Base-by-base conservation (phyloP, 2,888 invertebrate genomes). In the Micoletzkya japonica region DNA sequence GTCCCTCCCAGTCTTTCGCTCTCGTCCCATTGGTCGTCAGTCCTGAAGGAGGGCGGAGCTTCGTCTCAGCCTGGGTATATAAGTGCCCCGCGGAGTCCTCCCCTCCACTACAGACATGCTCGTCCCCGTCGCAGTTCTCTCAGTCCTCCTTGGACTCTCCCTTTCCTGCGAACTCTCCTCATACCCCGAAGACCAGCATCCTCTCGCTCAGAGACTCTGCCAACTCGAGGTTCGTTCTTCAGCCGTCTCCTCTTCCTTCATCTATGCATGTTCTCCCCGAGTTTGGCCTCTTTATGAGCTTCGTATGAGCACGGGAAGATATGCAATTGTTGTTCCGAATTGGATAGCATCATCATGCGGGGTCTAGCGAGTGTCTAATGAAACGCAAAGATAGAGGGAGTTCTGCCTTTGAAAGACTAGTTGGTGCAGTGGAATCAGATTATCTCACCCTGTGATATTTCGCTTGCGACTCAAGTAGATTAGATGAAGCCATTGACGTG, bases 121-220 rank as follows among this genome's bases (percentile, higher is more conserved):
- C 26, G 54, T 24, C 32, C 36, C 64, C 6, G 10, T 54, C 26
- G 54, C 39, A 0, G n/a, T 63, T 17, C 17, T 63, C 2, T 50
- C 50, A 1, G 49, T 63, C n/a, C 32, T 50, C 7, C 49, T 36
- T 2, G 63, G 49, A 30, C 20, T 26, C 24, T 30, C 28, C 0
- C 50, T 63, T 32, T 49, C 63, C 24, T 77, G 77, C 60, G 75
- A 77, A 50, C 56, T 75, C 34, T 70, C 75, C 10, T 49, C 67
- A 30, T 44, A 72, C 1, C 37, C 49, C 24, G 76, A 76, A 24
- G 50, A 52, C 3, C 70, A 72, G 26, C 74, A 73, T 34, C 72
- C 72, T 10, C 70, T 72, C 50, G 76, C 70, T n/a, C 39, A 73
- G 30, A 74, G 74, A 6, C n/a, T 78, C 39, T 78, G 78, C 52